Conservation (phyloP, 2,888 invertebrate genomes). For the Macrophya alboannulata region DNA sequence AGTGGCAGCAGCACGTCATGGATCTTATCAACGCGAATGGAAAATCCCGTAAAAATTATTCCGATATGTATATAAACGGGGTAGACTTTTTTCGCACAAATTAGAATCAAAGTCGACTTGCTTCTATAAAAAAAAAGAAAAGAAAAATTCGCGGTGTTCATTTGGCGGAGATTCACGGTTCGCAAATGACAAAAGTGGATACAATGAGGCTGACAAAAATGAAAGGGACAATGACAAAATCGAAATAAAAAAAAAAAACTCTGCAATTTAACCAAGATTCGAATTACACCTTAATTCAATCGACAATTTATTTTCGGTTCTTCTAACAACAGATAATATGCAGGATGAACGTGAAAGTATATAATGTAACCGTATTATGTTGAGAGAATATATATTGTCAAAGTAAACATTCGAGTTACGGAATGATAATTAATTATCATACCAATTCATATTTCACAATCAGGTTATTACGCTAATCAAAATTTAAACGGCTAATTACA, state of each 20-base stretch:
- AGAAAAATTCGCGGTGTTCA: not conserved
- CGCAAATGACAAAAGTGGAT: no score
- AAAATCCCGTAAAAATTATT: not conserved
- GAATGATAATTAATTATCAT: slow-evolving; percentile 16
- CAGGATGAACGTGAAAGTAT: not conserved
- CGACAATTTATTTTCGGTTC: not conserved
- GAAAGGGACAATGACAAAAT: no score
- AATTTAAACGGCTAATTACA: slow-evolving; percentile 40
- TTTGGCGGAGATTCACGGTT: not conserved
- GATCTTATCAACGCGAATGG: not conserved
- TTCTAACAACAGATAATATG: not conserved
- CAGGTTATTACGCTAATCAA: not conserved
- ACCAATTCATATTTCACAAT: not conserved
- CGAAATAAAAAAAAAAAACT: not conserved
- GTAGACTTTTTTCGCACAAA: not conserved
- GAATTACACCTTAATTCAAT: not conserved
- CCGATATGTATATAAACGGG: not conserved
- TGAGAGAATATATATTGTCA: not conserved
- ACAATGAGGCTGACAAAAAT: not conserved
- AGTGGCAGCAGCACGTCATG: not conserved
- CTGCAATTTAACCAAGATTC: not conserved
- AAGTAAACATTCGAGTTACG: not conserved
- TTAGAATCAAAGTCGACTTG: slow-evolving; percentile 19
- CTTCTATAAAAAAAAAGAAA: no score
- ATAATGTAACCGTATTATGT: not conserved